Base-by-base conservation (phyloP, 2,797 vertebrate species). In the Falco concolor region DNA sequence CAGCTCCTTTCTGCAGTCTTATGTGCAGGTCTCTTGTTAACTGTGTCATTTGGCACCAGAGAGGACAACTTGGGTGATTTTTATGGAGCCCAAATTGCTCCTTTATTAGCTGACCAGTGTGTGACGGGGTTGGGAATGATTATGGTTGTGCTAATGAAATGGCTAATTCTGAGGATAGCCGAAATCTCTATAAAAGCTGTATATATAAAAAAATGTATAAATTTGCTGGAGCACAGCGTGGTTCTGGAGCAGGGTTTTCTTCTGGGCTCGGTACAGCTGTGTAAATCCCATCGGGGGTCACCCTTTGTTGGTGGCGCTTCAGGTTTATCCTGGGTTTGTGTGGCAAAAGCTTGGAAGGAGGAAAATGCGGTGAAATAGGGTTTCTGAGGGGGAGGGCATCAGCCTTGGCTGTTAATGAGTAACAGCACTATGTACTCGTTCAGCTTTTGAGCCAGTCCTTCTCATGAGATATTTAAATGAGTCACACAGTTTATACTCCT, bases 211-310 rank as follows among this genome's bases (percentile, higher is more conserved):
- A 38, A 38, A 38, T 5, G 38, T 38, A 38, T 38, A 22, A 12
- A 0, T 79, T 89, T 64, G 7, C 52, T 22, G 49, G 38, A 60
- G 47, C 57, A 13, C 0, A 0, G 5, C 11, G 17, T 52, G 11
- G n/a, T 32, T 49, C 24, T 59, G 1, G 0, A 13, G 24, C 24
- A 15, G 53, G 30, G 8, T 30, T 64, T 38, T 60, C 44, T 42
- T 38, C 5, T 9, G 36, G 27, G 9, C 32, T 32, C 4, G 2
- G 28, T 40, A 11, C 5, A 6, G 10, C 36, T 20, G 5, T 14
- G 38, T 16, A 21, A 83, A 36, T 73, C 64, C 49, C 15, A 0
- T 4, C 0, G 1, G 44, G 19, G n/a, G 5, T 38, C 44, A 1
- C 17, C 36, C 64, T 22, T 53, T 0, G 8, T 45, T 52, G 11